Conservation (phyloP, 2,888 invertebrate species). For the Amphimallon solstitiale region DNA sequence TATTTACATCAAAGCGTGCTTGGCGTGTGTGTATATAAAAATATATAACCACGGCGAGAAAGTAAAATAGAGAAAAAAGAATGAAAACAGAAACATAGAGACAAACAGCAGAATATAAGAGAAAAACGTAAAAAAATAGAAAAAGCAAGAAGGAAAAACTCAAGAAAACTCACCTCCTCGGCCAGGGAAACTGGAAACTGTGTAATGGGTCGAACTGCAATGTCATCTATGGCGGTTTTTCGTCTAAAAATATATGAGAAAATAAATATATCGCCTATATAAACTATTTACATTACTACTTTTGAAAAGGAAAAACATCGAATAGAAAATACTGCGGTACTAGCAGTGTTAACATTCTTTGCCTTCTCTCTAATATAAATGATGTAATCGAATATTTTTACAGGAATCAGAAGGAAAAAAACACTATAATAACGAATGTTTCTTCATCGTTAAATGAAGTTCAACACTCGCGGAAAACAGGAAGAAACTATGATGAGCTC, state of each 20-base stretch:
- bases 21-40: constrained; percentile 4
- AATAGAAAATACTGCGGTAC: constrained; percentile 55
- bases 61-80: constrained; percentile 38
- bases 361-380: constrained; percentile 40
- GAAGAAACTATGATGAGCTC: no score
- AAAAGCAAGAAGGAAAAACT: constrained; percentile 60
- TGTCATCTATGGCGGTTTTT: constrained; percentile 77
- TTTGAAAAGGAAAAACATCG: constrained; percentile 33
- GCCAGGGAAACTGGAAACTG: constrained; percentile 87
- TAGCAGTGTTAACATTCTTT: constrained; percentile 52
- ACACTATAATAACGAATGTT: no score
- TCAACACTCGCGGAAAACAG: no score
- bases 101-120: background rate
- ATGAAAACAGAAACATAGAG: background rate
- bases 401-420: no score
- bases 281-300: constrained; percentile 39
- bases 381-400: background rate
- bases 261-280: constrained; percentile 37
- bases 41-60: constrained; percentile 13
- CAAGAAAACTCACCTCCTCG: constrained; percentile 78
- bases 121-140: no score
- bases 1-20: constrained; percentile 11
- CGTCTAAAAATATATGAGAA: constrained; percentile 67
- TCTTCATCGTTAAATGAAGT: no score
- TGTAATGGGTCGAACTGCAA: constrained; percentile 89